Evolutionary conservation across 2,888 invertebrate species (phyloP), one percentile per base, ranked within the genome.

Genomic region (Phasia obesa): DNA sequence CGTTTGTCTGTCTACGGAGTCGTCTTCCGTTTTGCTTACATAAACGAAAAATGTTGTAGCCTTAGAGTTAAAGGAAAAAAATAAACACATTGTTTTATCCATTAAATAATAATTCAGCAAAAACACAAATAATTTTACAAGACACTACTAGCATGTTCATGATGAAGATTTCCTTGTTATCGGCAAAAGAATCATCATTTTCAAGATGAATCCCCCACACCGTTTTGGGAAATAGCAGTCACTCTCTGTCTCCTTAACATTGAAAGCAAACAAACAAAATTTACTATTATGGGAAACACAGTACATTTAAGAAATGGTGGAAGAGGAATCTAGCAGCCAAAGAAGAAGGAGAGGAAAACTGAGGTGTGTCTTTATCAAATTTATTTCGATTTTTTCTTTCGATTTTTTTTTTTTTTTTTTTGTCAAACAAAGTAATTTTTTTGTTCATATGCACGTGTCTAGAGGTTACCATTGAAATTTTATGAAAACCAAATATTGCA

Each of bases 111-210:
- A 59, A 65, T 47, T 49, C 57, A 65, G 6, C 23, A 44, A 71
- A 47, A 70, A n/a, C 21, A 21, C 19, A 42, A n/a, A 4, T 19
- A 62, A 49, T 35, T 4, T 35, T 35, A 35, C 42, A 42, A 42
- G n/a, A 4, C n/a, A 42, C 15, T 15, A 42, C 15, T 15, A 27
- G 6, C 15, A 49, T 53, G 59, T 53, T 69, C 23, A 47, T 53
- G 11, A 19, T 11, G 31, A 69, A 69, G 51, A 60, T 69, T 76
- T 76, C 76, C 76, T 60, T 60, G 69, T 76, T 69, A 76, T 76
- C 60, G 1, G 21, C 57, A 19, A 44, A n/a, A 49, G 42, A 49
- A 76, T 69, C 42, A 42, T 15, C 27, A 69, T 27, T 27, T 60
- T 53, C 19, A 35, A 35, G 19, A 62, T 53, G 27, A 67, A 25